Evolutionary conservation across 2,888 invertebrate species (phyloP).

Genomic region (Drosophila mercatorum): DNA sequence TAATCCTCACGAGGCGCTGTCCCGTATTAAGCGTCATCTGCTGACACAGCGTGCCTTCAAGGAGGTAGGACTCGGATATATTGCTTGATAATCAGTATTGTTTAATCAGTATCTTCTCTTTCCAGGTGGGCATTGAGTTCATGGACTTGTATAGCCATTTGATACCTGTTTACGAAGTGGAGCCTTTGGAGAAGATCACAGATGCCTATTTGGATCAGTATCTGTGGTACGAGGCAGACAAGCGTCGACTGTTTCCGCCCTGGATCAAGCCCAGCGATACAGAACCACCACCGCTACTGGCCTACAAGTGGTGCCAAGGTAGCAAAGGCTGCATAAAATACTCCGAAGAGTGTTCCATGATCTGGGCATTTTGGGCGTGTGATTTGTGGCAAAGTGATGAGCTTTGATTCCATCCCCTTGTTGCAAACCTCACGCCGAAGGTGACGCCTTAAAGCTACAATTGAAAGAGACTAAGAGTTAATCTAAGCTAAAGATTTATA

Average conservation of each 20-base stretch:
- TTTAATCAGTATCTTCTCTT: background rate
- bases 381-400: slow-evolving; percentile 89
- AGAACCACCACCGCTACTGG: slow-evolving; percentile 95
- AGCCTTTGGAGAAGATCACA: slow-evolving; percentile 99
- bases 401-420: slow-evolving; percentile 87
- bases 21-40: slow-evolving; percentile 99
- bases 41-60: slow-evolving; percentile 99
- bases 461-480: background rate
- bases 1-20: slow-evolving; percentile 99
- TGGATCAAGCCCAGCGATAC: slow-evolving; percentile 99
- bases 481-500: no score
- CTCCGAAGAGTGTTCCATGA: background rate
- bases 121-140: slow-evolving; percentile 98
- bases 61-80: slow-evolving; percentile 87
- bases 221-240: slow-evolving; percentile 99
- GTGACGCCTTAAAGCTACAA: slow-evolving; percentile 42
- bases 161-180: slow-evolving; percentile 99
- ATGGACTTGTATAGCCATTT: slow-evolving; percentile 99
- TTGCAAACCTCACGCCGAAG: slow-evolving; percentile 89
- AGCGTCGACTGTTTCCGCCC: slow-evolving; percentile 97
- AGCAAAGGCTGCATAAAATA: no score
- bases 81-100: background rate
- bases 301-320: slow-evolving; percentile 99
- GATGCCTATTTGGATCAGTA: slow-evolving; percentile 99
- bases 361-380: slow-evolving; percentile 86